A percentile compares a stretch with the other conserved stretches of the same genome.
These are phyloP conservation scores for Ischnus inquisitorius DNA, from an alignment of 2,888 invertebrate genomes.

Conservation along the genomic window DNA sequence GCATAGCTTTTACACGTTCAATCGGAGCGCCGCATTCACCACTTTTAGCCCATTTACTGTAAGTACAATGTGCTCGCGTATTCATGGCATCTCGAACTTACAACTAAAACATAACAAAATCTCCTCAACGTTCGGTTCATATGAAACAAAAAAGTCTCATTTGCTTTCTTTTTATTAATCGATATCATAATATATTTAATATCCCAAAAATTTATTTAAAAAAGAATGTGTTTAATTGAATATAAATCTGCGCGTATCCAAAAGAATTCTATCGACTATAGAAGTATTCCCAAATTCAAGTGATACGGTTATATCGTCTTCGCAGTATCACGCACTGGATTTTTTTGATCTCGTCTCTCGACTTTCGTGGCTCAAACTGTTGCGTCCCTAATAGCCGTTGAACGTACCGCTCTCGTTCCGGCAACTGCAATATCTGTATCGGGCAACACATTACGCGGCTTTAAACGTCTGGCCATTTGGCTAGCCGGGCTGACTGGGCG, in stretches of 20 bases:
- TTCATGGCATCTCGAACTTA: no score
- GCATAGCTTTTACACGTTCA: neutral
- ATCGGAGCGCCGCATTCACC: neutral
- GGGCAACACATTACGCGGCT: slow-evolving; percentile 55
- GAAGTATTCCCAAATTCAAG: neutral
- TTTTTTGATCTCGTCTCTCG: slow-evolving; percentile 6
- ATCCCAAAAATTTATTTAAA: no score
- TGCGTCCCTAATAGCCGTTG: slow-evolving; percentile 52
- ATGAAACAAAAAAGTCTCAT: no score
- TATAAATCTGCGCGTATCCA: no score
- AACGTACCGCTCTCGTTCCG: slow-evolving; percentile 42
- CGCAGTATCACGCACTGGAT: neutral
- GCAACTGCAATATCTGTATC: slow-evolving; percentile 41
- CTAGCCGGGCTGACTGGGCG: slow-evolving; percentile 50
- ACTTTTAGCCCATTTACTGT: neutral
- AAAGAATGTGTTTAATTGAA: no score
- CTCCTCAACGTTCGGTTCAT: no score
- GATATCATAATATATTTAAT: no score
- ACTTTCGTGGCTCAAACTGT: slow-evolving; percentile 54
- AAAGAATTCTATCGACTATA: neutral
- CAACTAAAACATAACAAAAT: no score
- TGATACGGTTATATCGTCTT: neutral
- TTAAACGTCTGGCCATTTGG: slow-evolving; percentile 54
- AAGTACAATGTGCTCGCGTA: no score
- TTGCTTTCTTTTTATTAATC: no score